Evolutionary conservation across 2,797 vertebrate species (phyloP), one percentile per base, ranked within the genome.

Genomic region (Clarias fuscus): DNA sequence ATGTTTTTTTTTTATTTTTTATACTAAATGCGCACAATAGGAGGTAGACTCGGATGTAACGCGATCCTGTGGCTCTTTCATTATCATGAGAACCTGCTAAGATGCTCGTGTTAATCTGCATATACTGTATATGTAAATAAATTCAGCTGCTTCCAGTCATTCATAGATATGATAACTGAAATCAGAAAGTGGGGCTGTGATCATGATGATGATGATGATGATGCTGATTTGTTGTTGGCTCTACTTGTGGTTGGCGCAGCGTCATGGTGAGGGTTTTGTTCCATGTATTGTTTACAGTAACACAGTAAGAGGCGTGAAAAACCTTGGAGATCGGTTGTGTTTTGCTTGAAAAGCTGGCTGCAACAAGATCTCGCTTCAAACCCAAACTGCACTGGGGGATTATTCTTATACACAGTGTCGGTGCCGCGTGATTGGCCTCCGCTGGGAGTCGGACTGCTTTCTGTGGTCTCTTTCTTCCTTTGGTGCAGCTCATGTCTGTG

Each of bases 391-490:
- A 70, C 70, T 33, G 68, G 56, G 80, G n/a, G 62, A 22, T 88
- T 85, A 18, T 87, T 87, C 75, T 73, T 48, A 48, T 53, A n/a
- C 53, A 33, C 79, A 62, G 78, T 62, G 62, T 82, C 68, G 71
- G 70, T 85, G 78, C 82, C 72, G 53, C 71, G 67, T 71, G 84
- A 71, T 78, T 22, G 53, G 48, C 24, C 48, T 82, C 79, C 59
- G 40, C 43, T 83, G 84, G 87, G 87, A 85, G 58, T 37, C 79
- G 7, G 70, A 14, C 8, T 71, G 64, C 20, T 85, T 85, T 85
- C 71, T 85, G 61, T 30, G 62, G 8, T 85, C 56, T 82, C 71
- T 40, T 82, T 87, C 58, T 43, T 82, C 30, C 72, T 75, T 75
- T 85, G 73, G 68, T 53, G 6, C 40, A 68, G 18, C 20, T 33